Evolutionary conservation across 1,140 invertebrate genomes (phyloP).

Genomic region (Macrotrachela quadricornifera): DNA sequence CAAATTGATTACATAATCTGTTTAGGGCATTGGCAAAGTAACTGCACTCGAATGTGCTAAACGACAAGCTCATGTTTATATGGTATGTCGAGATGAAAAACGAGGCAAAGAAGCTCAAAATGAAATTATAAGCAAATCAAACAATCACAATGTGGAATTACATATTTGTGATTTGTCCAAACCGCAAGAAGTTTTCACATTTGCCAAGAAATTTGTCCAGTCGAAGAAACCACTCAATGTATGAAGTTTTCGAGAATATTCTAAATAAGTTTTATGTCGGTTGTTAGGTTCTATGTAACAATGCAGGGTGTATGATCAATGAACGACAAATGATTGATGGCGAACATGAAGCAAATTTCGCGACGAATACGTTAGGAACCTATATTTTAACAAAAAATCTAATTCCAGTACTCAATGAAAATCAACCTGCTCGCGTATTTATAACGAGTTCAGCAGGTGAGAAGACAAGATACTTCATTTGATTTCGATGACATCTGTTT

Average conservation of each 20-base stretch:
- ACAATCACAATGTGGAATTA: conserved; percentile 24
- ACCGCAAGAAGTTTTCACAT: conserved; percentile 27
- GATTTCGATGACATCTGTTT: conserved; percentile 17
- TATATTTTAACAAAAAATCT: conserved; percentile 30
- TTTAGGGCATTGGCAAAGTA: not conserved
- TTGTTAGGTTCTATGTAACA: conserved; percentile 26
- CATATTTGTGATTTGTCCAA: conserved; percentile 32
- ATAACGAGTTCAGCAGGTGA: not conserved
- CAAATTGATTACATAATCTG: conserved; percentile 10
- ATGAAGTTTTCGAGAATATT: conserved; percentile 12
- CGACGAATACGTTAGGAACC: conserved; percentile 32
- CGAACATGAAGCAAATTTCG: conserved; percentile 34
- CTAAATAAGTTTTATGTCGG: not conserved
- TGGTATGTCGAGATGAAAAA: conserved; percentile 31
- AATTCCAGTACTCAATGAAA: conserved; percentile 23
- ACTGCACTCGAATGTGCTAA: conserved; percentile 8
- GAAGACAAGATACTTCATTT: not conserved
- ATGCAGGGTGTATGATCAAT: conserved; percentile 35
- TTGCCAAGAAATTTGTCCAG: conserved; percentile 26
- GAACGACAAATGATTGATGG: conserved; percentile 24
- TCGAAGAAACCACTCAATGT: conserved; percentile 25
- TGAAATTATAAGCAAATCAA: conserved; percentile 13
- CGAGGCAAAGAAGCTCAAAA: conserved; percentile 20
- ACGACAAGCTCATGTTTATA: conserved; percentile 30
- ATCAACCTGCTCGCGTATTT: conserved; percentile 21